Evolutionary conservation across 2,113 vertebrate genomes (phyloP).

Genomic region (Nipponia nippon): DNA sequence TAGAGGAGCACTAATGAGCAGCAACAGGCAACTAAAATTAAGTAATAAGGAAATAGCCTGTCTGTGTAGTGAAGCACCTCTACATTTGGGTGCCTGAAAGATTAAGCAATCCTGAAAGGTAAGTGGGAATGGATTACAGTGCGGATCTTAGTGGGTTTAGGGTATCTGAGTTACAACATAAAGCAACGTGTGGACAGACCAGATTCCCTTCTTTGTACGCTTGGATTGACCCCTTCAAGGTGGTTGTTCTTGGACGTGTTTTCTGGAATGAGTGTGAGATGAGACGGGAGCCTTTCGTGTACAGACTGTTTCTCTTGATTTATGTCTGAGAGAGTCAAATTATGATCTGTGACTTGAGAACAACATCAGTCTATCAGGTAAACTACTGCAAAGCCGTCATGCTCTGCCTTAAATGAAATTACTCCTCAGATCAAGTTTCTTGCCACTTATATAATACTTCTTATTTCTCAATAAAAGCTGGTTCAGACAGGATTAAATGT

Average conservation of each 20-base stretch:
- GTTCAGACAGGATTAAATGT: background rate
- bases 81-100: background rate
- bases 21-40: background rate
- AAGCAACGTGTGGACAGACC: background rate
- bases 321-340: background rate
- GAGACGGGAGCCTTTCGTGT: background rate
- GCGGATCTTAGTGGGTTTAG: background rate
- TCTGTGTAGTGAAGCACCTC: background rate
- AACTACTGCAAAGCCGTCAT: background rate
- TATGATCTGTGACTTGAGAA: background rate
- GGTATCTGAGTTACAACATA: background rate
- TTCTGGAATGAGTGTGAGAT: background rate
- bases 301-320: background rate
- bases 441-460: background rate
- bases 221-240: background rate
- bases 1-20: background rate
- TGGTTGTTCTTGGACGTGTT: background rate
- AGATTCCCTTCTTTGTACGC: background rate
- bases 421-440: background rate
- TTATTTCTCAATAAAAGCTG: constrained; percentile 31
- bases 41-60: background rate
- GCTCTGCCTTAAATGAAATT: background rate
- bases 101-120: background rate
- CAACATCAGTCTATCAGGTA: background rate
- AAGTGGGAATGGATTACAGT: background rate